Conservation (phyloP, 2,888 invertebrate species). For the Rhogogaster chlorosoma region DNA sequence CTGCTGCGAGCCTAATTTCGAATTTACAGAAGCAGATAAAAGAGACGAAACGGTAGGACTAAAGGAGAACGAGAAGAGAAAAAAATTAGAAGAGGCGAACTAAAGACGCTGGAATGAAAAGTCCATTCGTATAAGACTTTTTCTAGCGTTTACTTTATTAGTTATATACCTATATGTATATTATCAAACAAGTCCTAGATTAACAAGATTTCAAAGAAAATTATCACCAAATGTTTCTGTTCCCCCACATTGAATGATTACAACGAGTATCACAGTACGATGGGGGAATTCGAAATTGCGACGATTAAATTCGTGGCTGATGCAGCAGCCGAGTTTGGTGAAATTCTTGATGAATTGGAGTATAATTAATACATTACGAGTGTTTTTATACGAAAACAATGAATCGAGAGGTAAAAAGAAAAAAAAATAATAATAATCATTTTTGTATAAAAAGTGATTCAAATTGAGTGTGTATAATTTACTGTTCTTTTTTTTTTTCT, state of each 20-base stretch:
- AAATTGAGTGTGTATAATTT: no score
- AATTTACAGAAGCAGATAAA: slow-evolving; percentile 16
- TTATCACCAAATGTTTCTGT: neutral
- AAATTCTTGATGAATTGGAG: neutral
- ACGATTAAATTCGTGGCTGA: neutral
- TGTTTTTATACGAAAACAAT: neutral
- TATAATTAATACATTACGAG: neutral
- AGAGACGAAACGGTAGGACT: neutral
- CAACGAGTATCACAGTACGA: neutral
- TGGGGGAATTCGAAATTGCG: neutral
- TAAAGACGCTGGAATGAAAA: neutral
- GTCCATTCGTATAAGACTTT: neutral
- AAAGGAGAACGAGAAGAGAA: neutral
- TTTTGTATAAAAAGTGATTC: no score
- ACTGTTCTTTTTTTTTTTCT: no score
- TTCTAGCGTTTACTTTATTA: neutral
- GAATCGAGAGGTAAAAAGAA: neutral
- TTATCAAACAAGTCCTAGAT: neutral
- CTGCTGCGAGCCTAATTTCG: slow-evolving; percentile 23
- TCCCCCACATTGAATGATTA: neutral
- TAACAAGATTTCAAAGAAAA: no score
- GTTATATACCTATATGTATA: neutral
- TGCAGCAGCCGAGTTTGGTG: neutral
- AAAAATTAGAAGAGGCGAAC: neutral
- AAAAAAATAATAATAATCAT: neutral